Conservation (phyloP, 2,113 vertebrate genomes). For the Gallinago undulata region DNA sequence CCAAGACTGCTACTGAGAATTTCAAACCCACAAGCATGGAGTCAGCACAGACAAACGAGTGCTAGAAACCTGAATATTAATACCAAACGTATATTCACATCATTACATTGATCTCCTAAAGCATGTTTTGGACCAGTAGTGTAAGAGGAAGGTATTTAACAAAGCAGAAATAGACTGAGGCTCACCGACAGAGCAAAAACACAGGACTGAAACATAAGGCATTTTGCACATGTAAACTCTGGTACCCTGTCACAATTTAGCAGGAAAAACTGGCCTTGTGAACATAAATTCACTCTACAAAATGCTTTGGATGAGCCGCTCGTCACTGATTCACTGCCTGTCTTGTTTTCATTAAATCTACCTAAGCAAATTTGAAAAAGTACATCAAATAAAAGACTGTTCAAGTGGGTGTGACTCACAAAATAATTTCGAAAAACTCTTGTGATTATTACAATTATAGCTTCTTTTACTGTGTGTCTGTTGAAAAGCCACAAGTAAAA, state of each 20-base stretch:
- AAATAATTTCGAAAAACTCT: conserved; percentile 43
- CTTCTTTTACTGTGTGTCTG: conserved; percentile 8
- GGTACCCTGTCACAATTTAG: background rate
- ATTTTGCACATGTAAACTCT: background rate
- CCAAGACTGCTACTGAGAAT: background rate
- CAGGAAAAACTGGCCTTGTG: background rate
- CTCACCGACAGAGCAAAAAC: background rate
- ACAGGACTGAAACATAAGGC: background rate
- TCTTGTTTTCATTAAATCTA: conserved; percentile 59
- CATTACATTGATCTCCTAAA: background rate
- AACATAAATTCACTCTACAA: conserved; percentile 13
- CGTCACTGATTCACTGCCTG: background rate
- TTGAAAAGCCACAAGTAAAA: conserved; percentile 43
- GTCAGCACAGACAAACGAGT: background rate
- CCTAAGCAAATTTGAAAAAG: conserved; percentile 40
- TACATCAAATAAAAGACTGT: conserved; percentile 59
- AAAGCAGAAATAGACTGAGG: background rate
- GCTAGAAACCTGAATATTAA: background rate
- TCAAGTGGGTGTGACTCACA: conserved; percentile 45
- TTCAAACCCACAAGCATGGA: background rate
- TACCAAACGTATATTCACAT: background rate
- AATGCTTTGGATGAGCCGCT: conserved; percentile 38
- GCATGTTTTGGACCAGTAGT: background rate
- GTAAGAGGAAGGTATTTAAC: background rate
- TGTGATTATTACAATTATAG: conserved; percentile 50